Conservation (phyloP, 2,797 vertebrate genomes). For the Takifugu rubripes region DNA sequence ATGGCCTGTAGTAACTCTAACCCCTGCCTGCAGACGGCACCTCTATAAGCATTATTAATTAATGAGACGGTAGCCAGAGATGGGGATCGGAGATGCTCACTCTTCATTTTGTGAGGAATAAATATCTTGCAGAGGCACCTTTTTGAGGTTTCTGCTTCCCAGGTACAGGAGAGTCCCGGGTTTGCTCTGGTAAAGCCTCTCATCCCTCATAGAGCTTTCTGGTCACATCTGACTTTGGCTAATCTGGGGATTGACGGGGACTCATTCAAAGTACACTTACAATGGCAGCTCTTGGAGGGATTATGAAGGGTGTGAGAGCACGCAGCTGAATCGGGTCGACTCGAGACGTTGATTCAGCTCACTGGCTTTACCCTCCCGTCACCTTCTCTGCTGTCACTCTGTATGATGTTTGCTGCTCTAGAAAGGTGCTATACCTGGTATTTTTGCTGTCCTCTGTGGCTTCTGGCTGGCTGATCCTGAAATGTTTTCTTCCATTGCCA, state of each 20-base stretch:
- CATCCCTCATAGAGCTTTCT: constrained; percentile 35
- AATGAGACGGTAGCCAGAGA: too few species aligned
- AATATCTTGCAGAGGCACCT: not conserved
- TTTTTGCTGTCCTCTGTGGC: constrained; percentile 16
- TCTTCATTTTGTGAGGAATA: not conserved
- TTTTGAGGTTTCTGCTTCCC: not conserved
- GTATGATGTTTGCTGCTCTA: not conserved
- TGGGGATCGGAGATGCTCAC: not conserved
- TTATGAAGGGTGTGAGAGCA: constrained; percentile 45
- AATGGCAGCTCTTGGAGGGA: constrained; percentile 45
- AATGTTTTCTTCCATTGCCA: constrained; percentile 21
- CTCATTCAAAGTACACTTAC: constrained; percentile 42
- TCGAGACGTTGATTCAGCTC: constrained; percentile 36
- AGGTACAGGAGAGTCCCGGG: constrained; percentile 1
- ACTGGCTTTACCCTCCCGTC: constrained; percentile 12
- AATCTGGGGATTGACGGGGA: constrained; percentile 50
- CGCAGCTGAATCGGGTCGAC: constrained; percentile 24
- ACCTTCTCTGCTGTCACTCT: constrained; percentile 17
- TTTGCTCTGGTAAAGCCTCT: constrained; percentile 18
- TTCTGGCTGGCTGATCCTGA: constrained; percentile 18
- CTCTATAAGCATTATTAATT: too few species aligned
- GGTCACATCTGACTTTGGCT: constrained; percentile 55
- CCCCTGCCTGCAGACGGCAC: too few species aligned
- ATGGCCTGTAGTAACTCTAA: too few species aligned
- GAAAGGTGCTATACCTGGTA: not conserved